Percentiles rank a stretch among this genome's conserved stretches.
These are phyloP conservation scores for Melipona quadrifasciata DNA, from an alignment of 1,140 invertebrate genomes.

Conservation along the genomic window DNA sequence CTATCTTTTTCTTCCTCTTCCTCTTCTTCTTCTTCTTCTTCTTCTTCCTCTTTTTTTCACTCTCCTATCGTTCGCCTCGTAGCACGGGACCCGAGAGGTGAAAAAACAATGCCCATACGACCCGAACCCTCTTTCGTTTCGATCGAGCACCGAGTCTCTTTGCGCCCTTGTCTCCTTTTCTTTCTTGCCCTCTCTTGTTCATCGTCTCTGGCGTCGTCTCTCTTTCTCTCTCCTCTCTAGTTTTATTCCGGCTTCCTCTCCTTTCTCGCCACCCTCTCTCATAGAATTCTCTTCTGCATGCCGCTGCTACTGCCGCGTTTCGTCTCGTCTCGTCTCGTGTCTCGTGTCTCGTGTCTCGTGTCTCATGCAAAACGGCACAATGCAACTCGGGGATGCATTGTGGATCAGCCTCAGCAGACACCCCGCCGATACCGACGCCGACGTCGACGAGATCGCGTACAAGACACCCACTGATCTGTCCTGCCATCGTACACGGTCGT, in stretches of 20 bases:
- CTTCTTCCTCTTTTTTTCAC: not conserved
- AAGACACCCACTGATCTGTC: not conserved
- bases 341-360: constrained; percentile 65
- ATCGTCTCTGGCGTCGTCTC: constrained; percentile 24
- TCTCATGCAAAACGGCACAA: constrained; percentile 54
- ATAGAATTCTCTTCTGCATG: constrained; percentile 68
- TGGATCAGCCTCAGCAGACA: constrained; percentile 64
- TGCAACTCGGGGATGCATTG: constrained; percentile 69
- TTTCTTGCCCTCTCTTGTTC: constrained; percentile 50
- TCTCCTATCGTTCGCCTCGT: not conserved
- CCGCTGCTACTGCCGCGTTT: constrained; percentile 44
- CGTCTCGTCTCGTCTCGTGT: constrained; percentile 70
- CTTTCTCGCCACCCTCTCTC: constrained; percentile 44
- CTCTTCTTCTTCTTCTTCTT: not conserved
- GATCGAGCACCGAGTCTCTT: constrained; percentile 57
- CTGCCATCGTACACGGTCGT: not conserved
- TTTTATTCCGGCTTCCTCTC: constrained; percentile 32
- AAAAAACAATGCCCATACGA: constrained; percentile 69
- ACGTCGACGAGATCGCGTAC: not conserved
- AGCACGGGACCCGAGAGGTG: constrained; percentile 59
- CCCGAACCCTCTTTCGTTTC: constrained; percentile 58
- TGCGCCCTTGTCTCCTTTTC: constrained; percentile 46
- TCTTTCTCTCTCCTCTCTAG: constrained; percentile 21
- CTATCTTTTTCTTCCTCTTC: constrained; percentile 17
- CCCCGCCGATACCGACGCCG: constrained; percentile 44